Percentiles rank a stretch among this genome's conserved stretches.
These are phyloP conservation scores for Hiodon alosoides DNA, from an alignment of 2,113 vertebrate species.

Conservation along the genomic window DNA sequence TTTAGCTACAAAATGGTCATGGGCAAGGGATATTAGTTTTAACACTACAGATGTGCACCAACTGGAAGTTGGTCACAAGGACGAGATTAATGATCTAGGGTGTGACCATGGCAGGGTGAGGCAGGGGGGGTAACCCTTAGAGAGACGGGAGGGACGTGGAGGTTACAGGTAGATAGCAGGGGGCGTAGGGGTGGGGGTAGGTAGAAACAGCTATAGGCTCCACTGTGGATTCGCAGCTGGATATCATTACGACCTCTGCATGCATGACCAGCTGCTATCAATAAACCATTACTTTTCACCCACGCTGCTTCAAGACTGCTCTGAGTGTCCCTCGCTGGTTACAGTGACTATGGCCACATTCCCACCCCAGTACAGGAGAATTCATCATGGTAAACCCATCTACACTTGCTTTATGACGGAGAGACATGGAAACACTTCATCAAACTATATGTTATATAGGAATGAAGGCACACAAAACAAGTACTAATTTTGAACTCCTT, in stretches of 20 bases:
- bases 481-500: too few relatives aligned
- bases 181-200: not conserved
- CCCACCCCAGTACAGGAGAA: slow-evolving; percentile 30
- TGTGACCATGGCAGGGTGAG: too few relatives aligned
- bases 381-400: slow-evolving; percentile 54
- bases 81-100: too few relatives aligned
- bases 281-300: slow-evolving; percentile 39
- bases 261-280: slow-evolving; percentile 55
- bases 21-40: not conserved
- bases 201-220: not conserved
- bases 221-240: slow-evolving; percentile 47
- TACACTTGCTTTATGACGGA: slow-evolving; percentile 36
- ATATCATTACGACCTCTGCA: slow-evolving; percentile 51
- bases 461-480: not conserved
- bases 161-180: not conserved
- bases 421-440: slow-evolving; percentile 21
- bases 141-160: too few relatives aligned
- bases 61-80: too few relatives aligned
- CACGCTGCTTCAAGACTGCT: not conserved
- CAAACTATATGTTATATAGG: not conserved
- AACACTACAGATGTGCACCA: not conserved
- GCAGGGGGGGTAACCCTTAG: too few relatives aligned
- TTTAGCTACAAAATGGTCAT: slow-evolving; percentile 29
- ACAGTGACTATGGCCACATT: slow-evolving; percentile 25
- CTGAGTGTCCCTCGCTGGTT: not conserved